Evolutionary conservation across 2,888 invertebrate species (phyloP), one percentile per base, ranked within the genome.

Genomic region (Amphipyra tragopoginis): DNA sequence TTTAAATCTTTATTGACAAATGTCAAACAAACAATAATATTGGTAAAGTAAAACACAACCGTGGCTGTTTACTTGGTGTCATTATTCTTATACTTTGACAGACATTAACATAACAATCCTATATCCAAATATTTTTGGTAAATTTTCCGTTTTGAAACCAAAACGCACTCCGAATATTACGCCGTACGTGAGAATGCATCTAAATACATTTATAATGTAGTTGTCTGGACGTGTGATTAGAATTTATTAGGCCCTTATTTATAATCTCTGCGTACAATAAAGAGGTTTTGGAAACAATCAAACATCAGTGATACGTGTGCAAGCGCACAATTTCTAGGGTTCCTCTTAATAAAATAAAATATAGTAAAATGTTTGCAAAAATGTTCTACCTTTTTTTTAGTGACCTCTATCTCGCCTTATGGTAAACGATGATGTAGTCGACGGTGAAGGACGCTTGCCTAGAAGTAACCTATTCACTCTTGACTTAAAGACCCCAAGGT

Each of bases 211-310:
- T 11, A 59, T 54, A 55, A 61, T 63, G 38, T 29, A 45, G 6
- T 42, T 49, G 42, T 62, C 67, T 54, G 38, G 38, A 33, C 10
- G 9, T 72, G 77, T 78, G 77, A 45, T 72, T 56, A 52, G 77
- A 79, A 71, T 79, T 50, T 33, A 65, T 66, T 40, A 67, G 11
- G 10, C 14, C 14, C 45, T 57, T 49, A 77, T 78, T 78, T 64
- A 69, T 72, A 77, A 65, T 78, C 75, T 47, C 47, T 49, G 26
- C 66, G 56, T 62, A 52, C 52, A n/a, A 11, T 65, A 52, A 14
- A 59, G 39, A 53, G 54, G 67, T 66, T 76, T 75, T 73, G 55
- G 60, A 58, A 69, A 73, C 66, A 71, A 77, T 70, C 75, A 65
- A 60, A 68, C 57, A 45, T 59, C 42, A 48, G 43, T 38, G 4